Percentiles rank a stretch among this genome's conserved stretches.
Evolutionary conservation across 30 jellyfish, hydroid and myxozoan species (phyloP).

Genomic region (Mastigias papua): DNA sequence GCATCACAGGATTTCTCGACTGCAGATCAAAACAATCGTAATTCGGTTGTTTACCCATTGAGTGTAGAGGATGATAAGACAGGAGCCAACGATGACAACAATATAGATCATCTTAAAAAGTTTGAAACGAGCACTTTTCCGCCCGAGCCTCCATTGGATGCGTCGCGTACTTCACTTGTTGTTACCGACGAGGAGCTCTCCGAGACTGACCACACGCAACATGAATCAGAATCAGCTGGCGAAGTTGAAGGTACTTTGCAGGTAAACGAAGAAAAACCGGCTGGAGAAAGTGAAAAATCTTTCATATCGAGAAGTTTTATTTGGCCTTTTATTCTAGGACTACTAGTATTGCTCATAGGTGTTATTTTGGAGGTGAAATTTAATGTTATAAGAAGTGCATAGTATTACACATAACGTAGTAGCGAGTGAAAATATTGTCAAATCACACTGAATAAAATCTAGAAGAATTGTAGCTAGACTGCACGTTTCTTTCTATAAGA

Average conservation of each 20-base stretch:
- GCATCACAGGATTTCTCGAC: conserved; percentile 60
- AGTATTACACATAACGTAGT: neutral
- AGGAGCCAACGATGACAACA: conserved; percentile 40
- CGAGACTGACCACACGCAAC: conserved; percentile 55
- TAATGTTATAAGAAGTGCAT: conserved; percentile 16
- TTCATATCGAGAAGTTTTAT: conserved; percentile 1
- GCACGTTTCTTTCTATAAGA: too few species aligned
- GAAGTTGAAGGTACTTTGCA: conserved; percentile 26
- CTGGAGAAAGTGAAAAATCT: neutral
- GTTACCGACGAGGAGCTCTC: conserved; percentile 69
- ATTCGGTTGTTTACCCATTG: conserved; percentile 34
- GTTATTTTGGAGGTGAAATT: conserved; percentile 59
- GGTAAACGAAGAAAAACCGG: conserved; percentile 49
- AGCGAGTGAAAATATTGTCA: conserved; percentile 3
- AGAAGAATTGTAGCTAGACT: neutral
- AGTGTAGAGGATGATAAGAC: conserved; percentile 38
- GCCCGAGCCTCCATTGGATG: conserved; percentile 80
- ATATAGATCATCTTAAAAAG: conserved; percentile 59
- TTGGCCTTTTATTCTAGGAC: conserved; percentile 24
- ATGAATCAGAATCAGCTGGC: conserved; percentile 40
- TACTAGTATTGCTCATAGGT: conserved; percentile 38
- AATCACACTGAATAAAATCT: neutral
- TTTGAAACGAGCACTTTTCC: conserved; percentile 91
- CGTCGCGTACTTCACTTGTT: conserved; percentile 78
- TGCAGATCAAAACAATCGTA: conserved; percentile 64